Percentiles rank a stretch among this genome's conserved stretches.
phyloP scores from a whole-genome alignment of 1,140 invertebrate genomes.

The Batillaria attramentaria region DNA sequence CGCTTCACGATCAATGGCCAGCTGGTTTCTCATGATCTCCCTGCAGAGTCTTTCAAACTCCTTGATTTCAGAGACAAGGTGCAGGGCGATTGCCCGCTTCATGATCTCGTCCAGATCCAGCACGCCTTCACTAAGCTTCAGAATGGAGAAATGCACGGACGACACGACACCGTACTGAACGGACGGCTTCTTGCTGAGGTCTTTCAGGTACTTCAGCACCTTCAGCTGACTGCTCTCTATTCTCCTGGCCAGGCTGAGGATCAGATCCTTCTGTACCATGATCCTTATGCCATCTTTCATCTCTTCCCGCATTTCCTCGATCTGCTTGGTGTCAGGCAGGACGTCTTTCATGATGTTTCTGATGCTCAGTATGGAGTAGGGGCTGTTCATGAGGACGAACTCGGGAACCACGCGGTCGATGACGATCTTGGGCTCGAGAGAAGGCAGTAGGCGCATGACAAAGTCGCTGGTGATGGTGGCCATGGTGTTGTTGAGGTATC shows the following conservation, averaged over 20 bases:
- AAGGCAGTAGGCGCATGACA: not conserved
- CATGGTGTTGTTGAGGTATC: not conserved
- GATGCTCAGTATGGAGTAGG: not conserved
- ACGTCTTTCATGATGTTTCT: not conserved
- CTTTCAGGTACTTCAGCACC: not conserved
- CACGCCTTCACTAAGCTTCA: not conserved
- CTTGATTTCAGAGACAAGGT: not conserved
- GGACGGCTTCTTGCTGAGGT: not conserved
- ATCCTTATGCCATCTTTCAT: not conserved
- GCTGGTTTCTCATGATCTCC: not conserved
- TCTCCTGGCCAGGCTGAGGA: not conserved
- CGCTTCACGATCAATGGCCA: not conserved
- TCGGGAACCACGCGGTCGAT: constrained; percentile 12
- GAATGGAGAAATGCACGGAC: not conserved
- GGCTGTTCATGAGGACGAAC: not conserved
- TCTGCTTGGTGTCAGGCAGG: constrained; percentile 3
- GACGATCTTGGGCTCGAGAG: not conserved
- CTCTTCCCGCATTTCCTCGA: not conserved
- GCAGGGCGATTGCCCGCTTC: not conserved
- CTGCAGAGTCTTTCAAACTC: not conserved
- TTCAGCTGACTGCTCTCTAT: not conserved
- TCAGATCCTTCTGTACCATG: not conserved
- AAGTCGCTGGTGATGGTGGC: not conserved
- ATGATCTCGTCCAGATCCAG: not conserved
- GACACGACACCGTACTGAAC: not conserved